Evolutionary conservation across 2,797 vertebrate species (phyloP), one percentile per base, ranked within the genome.

Genomic region (Valencia hispanica): DNA sequence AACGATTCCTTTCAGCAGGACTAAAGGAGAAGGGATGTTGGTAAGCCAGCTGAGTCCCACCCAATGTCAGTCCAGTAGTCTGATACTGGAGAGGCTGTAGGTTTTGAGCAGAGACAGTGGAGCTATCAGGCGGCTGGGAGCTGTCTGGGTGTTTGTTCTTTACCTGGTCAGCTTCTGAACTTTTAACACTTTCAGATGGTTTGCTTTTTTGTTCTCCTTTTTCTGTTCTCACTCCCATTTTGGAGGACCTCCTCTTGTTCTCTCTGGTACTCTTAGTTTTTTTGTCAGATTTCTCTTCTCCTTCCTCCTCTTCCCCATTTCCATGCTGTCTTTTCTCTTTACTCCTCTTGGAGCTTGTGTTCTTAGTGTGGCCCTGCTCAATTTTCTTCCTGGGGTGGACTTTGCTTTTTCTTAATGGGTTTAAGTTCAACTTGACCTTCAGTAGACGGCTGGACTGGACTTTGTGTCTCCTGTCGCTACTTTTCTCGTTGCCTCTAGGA

Each of bases 371-470:
- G 22, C 74, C 47, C 15, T 72, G 73, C 66, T 92, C 84, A 0
- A 8, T 36, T 70, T 87, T 91, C 80, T 79, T 93, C 70, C 91
- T 93, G 0, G 97, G 96, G 70, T 96, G 92, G 75, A 98, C 86
- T 92, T 91, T 96, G 68, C 82, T 89, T 93, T 94, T 96, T 73
- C 84, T 88, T 17, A 97, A 89, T 0, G 95, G 96, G 66, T 95
- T 94, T 72, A 96, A 82, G 92, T 96, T 96, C 32, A 97, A 88
- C 84, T 97, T 97, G 11, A 96, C 94, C 83, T 88, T 96, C 78
- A 96, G 77, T 15, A 63, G 68, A 14, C 91, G 89, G 15, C 80
- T 83, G 48, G 89, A 85, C 76, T 93, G 91, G 50, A 68, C 75
- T 92, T 92, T 94, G 47, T 84, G 81, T 59, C 32, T 80, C 61